Base-by-base conservation (phyloP, 1,140 invertebrate species). In the Triops longicaudatus region DNA sequence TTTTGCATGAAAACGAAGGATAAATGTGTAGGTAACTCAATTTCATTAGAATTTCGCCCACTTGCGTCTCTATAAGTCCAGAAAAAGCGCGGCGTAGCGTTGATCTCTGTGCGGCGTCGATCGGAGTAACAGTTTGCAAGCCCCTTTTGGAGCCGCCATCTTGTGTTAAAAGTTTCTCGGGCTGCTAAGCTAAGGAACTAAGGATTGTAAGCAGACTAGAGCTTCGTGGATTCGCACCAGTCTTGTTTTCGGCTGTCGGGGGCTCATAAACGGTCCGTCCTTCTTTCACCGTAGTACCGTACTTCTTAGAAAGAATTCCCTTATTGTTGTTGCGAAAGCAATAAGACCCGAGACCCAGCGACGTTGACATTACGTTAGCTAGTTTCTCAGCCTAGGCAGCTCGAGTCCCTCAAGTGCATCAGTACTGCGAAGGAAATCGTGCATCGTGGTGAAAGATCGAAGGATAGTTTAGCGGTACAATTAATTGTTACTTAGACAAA, bases 141-240 rank as follows among this genome's bases (percentile, higher is more conserved):
- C 50, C 50, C 50, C 50, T 63, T 37, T 63, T 63, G 50, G 3
- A 63, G 50, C 50, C 50, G 50, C 50, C 50, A 63, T 63, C 50
- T 63, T 63, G 50, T 63, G 50, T 63, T 63, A 22, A 63, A n/a
- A 7, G 50, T 63, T 63, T 63, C 50, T 63, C 50, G 14, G 50
- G 50, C 50, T 63, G 9, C 22, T 14, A 63, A 63, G 50, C 50
- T 63, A n/a, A n/a, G 50, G 50, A 63, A 63, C 9, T 17, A n/a
- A n/a, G 17, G 6, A n/a, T 63, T 63, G 50, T 17, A 22, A 22
- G 10, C 14, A 17, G 17, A 22, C 6, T 6, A 22, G 17, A 63
- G 50, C 6, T 22, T 7, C 31, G 31, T 7, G 31, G 31, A 4
- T 37, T 7, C 7, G 22, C 14, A 22, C 50, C 50, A 63, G 10